These are phyloP conservation scores for Caenorhabditis sp. DNA, from an alignment of 2,888 invertebrate genomes.

Conservation along the genomic window DNA sequence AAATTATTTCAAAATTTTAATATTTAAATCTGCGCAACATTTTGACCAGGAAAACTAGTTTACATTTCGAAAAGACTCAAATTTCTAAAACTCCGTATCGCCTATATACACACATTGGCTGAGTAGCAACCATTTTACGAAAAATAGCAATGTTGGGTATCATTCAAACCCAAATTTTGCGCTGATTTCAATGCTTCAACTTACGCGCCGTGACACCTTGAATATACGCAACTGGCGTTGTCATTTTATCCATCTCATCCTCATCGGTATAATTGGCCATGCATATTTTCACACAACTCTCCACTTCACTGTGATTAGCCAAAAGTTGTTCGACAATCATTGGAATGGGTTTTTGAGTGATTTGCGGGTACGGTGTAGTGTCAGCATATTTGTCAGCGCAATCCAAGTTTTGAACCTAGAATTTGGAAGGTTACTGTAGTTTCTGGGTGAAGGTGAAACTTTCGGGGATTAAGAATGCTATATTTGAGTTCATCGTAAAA, in stretches of 20 bases:
- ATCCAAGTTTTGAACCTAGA: slow-evolving; percentile 55
- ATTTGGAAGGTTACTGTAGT: neutral
- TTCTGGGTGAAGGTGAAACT: no score
- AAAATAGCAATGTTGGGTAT: neutral
- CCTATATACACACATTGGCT: neutral
- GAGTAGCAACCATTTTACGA: neutral
- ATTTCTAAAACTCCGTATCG: neutral
- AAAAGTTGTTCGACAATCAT: slow-evolving; percentile 64
- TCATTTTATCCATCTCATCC: slow-evolving; percentile 49
- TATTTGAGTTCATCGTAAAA: no score
- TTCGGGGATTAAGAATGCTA: no score
- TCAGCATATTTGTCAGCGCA: slow-evolving; percentile 38
- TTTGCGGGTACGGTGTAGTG: slow-evolving; percentile 38
- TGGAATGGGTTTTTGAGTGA: slow-evolving; percentile 52
- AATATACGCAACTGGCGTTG: slow-evolving; percentile 69
- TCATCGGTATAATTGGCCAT: slow-evolving; percentile 62
- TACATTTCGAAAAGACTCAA: no score
- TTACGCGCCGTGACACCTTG: slow-evolving; percentile 70
- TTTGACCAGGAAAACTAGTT: no score
- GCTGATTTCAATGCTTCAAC: neutral
- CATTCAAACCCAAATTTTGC: neutral
- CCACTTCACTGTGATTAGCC: slow-evolving; percentile 62
- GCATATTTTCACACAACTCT: slow-evolving; percentile 52
- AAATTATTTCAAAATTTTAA: no score
- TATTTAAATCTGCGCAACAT: no score